Evolutionary conservation across 2,113 vertebrate species (phyloP), one percentile per base, ranked within the genome.

Genomic region (Sclerurus mexicanus): DNA sequence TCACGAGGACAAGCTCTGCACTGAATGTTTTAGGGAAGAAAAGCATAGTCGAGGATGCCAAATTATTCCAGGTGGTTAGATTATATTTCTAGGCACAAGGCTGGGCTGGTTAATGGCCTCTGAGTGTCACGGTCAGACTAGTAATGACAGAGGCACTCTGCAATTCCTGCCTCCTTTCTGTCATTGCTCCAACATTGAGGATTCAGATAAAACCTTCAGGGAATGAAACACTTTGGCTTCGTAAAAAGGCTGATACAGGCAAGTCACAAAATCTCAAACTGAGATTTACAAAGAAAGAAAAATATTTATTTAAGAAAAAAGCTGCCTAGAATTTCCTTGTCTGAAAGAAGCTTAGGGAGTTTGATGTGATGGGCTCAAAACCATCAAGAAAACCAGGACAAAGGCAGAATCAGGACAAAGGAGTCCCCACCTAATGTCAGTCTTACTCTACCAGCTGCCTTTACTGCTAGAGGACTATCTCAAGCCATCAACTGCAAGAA

Each of bases 81-180:
- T 69, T 67, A 8, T 71, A 28, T 95, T 95, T 97, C 93, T 82
- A 72, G 84, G 77, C 77, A 46, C 64, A 79, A 78, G 82, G 62
- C 87, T 89, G 84, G 74, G 59, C 84, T 92, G 72, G 89, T 59
- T 89, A 44, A 62, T 85, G 66, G 44, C 40, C 77, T 78, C 13
- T 56, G 71, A 72, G 77, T 52, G 56, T 85, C 52, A 9, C 35
- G 78, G 80, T 47, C 50, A 74, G 92, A 74, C 60, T 49, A 40
- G 68, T 49, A 85, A 81, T 56, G 89, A 87, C 86, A 95, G 74
- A 90, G 59, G 60, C 82, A 39, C 64, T n/a, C 12, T 31, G 78
- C 75, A 80, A 5, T 56, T 67, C 73, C 52, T 56, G 64, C 75
- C 59, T 42, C 23, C 46, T 56, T 86, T 31, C 42, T 90, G 72